Evolutionary conservation across 2,888 invertebrate species (phyloP).

Genomic region (Drosophila neonasuta): DNA sequence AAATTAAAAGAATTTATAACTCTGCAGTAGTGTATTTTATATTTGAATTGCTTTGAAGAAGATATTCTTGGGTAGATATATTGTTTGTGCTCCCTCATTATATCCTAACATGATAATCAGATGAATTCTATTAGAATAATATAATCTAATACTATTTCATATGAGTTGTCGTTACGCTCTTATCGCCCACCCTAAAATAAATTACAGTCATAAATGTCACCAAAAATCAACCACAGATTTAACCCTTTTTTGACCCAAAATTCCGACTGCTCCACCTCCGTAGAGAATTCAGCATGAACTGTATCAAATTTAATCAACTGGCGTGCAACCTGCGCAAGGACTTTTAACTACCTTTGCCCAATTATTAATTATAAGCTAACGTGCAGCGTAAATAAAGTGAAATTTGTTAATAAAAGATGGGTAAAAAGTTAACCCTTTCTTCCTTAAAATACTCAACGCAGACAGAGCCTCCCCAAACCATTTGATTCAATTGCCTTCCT

Average conservation of each 20-base stretch:
- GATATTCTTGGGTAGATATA: no score
- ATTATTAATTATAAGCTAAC: slow-evolving; percentile 70
- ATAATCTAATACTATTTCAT: slow-evolving; percentile 7
- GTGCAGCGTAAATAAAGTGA: slow-evolving; percentile 73
- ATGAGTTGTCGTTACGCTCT: neutral
- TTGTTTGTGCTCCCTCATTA: no score
- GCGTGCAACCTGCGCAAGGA: slow-evolving; percentile 47
- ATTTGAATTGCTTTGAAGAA: no score
- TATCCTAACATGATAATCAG: neutral
- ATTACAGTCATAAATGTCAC: slow-evolving; percentile 59
- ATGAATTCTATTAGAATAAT: slow-evolving; percentile 2
- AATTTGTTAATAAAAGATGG: slow-evolving; percentile 72
- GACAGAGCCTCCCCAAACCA: neutral
- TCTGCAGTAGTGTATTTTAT: no score
- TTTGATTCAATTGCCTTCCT: slow-evolving; percentile 8
- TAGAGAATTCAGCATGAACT: slow-evolving; percentile 45
- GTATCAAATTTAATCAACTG: slow-evolving; percentile 73
- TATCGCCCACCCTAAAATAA: slow-evolving; percentile 23
- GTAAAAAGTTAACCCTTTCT: slow-evolving; percentile 58
- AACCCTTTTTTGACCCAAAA: slow-evolving; percentile 59
- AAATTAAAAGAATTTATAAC: no score
- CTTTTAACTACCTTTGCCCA: slow-evolving; percentile 41
- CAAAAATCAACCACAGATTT: slow-evolving; percentile 58
- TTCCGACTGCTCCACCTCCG: neutral
- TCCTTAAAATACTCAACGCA: neutral